A percentile compares a stretch with the other conserved stretches of the same genome.
Evolutionary conservation across 1,140 invertebrate genomes (phyloP).

Genomic region (Brachionus rubens): DNA sequence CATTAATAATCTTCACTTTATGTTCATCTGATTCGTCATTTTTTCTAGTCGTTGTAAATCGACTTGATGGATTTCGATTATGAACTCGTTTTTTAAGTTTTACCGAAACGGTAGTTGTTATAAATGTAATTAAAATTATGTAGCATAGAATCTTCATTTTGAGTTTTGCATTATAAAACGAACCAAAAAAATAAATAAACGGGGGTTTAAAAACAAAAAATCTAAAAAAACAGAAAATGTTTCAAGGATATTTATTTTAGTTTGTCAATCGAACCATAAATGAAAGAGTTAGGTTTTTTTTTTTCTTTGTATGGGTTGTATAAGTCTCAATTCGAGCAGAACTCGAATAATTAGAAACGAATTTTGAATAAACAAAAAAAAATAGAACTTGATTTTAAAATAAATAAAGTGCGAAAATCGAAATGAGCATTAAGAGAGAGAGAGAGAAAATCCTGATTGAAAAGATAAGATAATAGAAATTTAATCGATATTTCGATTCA

Average conservation of each 20-base stretch:
- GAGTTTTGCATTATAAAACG: too few species aligned
- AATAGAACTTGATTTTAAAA: conserved; percentile 19
- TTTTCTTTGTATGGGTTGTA: conserved; percentile 11
- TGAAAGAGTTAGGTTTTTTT: background rate
- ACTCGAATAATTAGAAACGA: conserved; percentile 22
- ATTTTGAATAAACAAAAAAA: background rate
- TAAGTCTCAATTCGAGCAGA: conserved; percentile 1
- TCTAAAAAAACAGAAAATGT: background rate
- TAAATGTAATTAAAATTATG: too few species aligned
- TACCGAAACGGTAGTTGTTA: too few species aligned
- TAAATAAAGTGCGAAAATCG: conserved; percentile 32
- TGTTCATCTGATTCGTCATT: background rate
- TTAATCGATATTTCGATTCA: conserved; percentile 19
- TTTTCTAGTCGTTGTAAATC: background rate
- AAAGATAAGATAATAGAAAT: conserved; percentile 43
- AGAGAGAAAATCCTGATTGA: background rate
- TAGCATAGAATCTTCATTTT: too few species aligned
- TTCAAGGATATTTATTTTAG: conserved; percentile 38
- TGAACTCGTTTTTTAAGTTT: too few species aligned
- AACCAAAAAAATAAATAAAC: too few species aligned
- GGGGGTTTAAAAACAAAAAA: background rate
- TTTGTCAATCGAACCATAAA: conserved; percentile 39
- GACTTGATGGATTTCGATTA: background rate
- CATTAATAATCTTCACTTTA: background rate
- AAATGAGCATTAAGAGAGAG: conserved; percentile 2